These are phyloP conservation scores for Cryptotermes secundus DNA, from an alignment of 1,140 invertebrate genomes.

Conservation along the genomic window DNA sequence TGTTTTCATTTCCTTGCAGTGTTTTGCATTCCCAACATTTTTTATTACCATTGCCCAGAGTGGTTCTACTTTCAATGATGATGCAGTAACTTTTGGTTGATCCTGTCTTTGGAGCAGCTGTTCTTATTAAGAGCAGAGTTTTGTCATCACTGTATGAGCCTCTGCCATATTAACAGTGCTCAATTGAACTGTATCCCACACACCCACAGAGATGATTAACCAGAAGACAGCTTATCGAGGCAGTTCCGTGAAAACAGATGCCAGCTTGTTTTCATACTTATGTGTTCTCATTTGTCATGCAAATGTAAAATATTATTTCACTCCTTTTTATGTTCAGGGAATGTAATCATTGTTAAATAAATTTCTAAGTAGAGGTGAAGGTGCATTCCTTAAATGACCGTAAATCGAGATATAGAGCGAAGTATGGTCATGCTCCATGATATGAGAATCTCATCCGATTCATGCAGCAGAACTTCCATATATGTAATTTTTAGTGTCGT, in stretches of 20 bases:
- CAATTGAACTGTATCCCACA: background rate
- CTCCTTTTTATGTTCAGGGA: conserved; percentile 1
- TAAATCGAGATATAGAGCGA: no score
- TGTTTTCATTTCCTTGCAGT: background rate
- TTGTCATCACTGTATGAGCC: no score
- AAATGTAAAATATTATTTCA: background rate
- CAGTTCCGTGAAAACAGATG: background rate
- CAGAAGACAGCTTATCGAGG: background rate
- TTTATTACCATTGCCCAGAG: background rate
- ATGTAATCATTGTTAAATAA: conserved; percentile 30
- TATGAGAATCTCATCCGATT: no score
- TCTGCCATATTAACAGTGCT: background rate
- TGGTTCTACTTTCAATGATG: background rate
- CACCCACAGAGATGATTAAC: background rate
- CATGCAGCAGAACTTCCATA: no score
- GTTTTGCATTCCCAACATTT: background rate
- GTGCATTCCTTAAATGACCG: no score
- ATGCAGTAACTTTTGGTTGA: background rate
- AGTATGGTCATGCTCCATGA: no score
- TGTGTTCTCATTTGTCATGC: background rate
- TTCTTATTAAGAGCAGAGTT: no score
- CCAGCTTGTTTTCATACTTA: background rate
- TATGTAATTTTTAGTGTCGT: no score
- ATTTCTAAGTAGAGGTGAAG: conserved; percentile 25
- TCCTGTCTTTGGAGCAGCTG: background rate